Conservation (phyloP, 2,797 vertebrate genomes). For the Choloepus didactylus region DNA sequence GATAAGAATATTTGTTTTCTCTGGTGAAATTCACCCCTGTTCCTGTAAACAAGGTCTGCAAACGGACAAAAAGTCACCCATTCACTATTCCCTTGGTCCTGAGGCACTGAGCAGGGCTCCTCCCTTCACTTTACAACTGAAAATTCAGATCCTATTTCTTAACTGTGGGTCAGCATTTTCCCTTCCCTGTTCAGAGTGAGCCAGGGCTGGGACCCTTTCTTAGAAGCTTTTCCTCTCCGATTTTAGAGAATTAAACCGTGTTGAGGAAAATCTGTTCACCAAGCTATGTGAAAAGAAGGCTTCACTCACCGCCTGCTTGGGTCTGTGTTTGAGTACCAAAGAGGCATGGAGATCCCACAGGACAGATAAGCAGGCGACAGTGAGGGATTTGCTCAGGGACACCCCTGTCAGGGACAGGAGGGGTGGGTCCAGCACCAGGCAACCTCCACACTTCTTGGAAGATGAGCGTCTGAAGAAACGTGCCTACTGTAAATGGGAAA, state of each 20-base stretch:
- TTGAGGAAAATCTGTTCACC: conserved; percentile 36
- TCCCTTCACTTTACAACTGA: neutral
- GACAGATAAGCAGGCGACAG: conserved; percentile 9
- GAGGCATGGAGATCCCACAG: neutral
- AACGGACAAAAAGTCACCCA: neutral
- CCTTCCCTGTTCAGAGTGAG: neutral
- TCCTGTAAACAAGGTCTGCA: neutral
- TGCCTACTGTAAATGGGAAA: conserved; percentile 8
- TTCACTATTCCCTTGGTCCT: neutral
- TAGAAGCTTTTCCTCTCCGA: conserved; percentile 7
- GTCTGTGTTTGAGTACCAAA: neutral
- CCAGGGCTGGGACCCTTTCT: neutral
- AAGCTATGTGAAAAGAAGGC: conserved; percentile 15
- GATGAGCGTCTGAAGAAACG: conserved; percentile 56
- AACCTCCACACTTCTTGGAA: conserved; percentile 42
- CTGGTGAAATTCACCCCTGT: neutral
- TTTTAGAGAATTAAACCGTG: neutral
- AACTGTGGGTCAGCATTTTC: neutral
- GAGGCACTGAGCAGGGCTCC: neutral
- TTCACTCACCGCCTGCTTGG: neutral
- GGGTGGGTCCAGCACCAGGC: no score
- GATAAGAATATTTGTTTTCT: conserved; percentile 26
- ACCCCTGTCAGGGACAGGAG: neutral
- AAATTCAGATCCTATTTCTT: conserved; percentile 18
- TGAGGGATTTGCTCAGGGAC: conserved; percentile 16